Evolutionary conservation across 1,140 invertebrate species (phyloP).

Genomic region (Heliothis subflexa): DNA sequence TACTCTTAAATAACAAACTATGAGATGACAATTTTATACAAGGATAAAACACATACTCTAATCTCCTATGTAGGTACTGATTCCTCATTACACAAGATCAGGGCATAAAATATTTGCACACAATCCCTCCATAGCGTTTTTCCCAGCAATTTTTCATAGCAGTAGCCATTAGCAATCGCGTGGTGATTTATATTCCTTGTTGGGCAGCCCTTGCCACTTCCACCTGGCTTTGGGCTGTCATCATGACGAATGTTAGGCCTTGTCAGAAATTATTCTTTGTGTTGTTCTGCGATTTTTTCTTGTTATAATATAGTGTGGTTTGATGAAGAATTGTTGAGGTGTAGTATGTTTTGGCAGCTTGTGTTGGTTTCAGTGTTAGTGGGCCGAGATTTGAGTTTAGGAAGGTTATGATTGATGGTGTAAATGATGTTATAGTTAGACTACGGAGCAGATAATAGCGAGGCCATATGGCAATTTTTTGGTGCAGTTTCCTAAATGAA

Average conservation of each 20-base stretch:
- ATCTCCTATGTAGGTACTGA: neutral
- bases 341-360: neutral
- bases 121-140: conserved; percentile 11
- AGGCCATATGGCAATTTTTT: no score
- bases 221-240: conserved; percentile 16
- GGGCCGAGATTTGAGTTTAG: neutral
- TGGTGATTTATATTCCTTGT: conserved; percentile 38
- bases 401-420: no score
- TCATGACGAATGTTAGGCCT: neutral
- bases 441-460: no score
- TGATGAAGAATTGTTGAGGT: conserved; percentile 14
- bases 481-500: no score
- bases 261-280: neutral
- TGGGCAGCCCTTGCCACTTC: conserved; percentile 17
- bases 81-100: conserved; percentile 15
- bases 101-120: neutral
- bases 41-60: no score
- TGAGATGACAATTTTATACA: no score
- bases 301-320: neutral
- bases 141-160: conserved; percentile 41
- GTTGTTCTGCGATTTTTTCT: neutral
- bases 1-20: no score
- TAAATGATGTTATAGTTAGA: no score
- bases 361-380: neutral
- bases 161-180: conserved; percentile 16